These are phyloP conservation scores for Podotricha telesiphe DNA, from an alignment of 2,888 invertebrate species.

Conservation along the genomic window DNA sequence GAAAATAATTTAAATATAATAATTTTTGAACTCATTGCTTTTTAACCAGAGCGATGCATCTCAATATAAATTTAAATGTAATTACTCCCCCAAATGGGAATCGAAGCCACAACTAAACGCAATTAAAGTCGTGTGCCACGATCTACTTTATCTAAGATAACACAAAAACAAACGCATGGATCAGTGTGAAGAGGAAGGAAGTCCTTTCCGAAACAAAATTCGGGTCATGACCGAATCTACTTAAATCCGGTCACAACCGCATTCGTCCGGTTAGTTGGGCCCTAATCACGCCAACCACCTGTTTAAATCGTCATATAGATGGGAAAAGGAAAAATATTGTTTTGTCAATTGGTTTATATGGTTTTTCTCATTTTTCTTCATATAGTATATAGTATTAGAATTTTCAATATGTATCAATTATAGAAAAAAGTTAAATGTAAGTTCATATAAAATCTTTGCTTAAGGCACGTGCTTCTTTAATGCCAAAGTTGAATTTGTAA, in stretches of 20 bases:
- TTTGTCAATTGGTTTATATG: not conserved
- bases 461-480: too few species aligned
- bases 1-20: too few species aligned
- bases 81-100: too few species aligned
- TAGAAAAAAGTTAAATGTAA: not conserved
- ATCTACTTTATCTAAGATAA: too few species aligned
- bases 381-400: not conserved
- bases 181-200: constrained; percentile 5
- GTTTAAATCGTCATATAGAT: constrained; percentile 3
- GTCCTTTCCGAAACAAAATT: not conserved
- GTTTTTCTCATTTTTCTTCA: not conserved
- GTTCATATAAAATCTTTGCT: too few species aligned
- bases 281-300: constrained; percentile 14
- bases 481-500: too few species aligned
- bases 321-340: constrained; percentile 11
- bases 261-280: constrained; percentile 6
- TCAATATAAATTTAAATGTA: too few species aligned
- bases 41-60: too few species aligned
- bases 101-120: too few species aligned
- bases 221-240: constrained; percentile 12
- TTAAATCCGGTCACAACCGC: constrained; percentile 16
- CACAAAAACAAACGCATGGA: not conserved
- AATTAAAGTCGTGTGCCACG: too few species aligned
- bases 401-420: not conserved
- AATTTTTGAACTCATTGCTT: too few species aligned